Evolutionary conservation across 37 sponge, comb jelly and placozoan genomes (phyloP), one percentile per base, ranked within the genome.

Genomic region (Chondrilla cf. caribensis): DNA sequence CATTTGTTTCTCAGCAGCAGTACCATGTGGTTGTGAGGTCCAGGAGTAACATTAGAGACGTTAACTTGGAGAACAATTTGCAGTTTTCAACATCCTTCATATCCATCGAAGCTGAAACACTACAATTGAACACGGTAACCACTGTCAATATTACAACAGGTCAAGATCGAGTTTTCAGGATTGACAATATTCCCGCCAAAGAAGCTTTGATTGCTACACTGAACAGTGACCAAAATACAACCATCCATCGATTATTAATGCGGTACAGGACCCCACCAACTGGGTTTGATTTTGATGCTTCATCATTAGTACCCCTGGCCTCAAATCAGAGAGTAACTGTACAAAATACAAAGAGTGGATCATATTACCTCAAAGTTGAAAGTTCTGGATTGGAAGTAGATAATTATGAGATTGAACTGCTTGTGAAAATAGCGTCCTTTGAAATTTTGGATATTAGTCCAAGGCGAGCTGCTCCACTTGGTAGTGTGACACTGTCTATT

Each of bases 1-100:
- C 84, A 39, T 73, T 76, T 31, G 37, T 84, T 58, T 58, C 77
- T 17, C 77, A 73, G 22, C 40, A 76, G 0, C 19, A 24, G 51
- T 84, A 84, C 60, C 73, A 11, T 25, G 84, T 60, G n/a, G 59
- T 84, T 76, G 62, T 84, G 8, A 58, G 77, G 0, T 59, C 77
- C 1, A 57, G 77, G 33, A 84, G 60, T 60, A 84, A 84, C 28
- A 84, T 84, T 33, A 38, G 84, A 25, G 84, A 84, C 31, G 28
- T 44, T 2, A 76, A 58, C 26, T 36, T 84, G 41, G 77, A 55
- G 24, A 84, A 84, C 38, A 84, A 84, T 33, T 26, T 84, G 58
- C 62, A 28, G 5, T 39, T 2, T 59, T 22, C 84, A 6, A 28
- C 15, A 24, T 33, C 31, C 2, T 39, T 33, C 19, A 17, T 84